Conservation (phyloP, 1,140 invertebrate genomes). For the silkworm (Bombyx mori) region DNA sequence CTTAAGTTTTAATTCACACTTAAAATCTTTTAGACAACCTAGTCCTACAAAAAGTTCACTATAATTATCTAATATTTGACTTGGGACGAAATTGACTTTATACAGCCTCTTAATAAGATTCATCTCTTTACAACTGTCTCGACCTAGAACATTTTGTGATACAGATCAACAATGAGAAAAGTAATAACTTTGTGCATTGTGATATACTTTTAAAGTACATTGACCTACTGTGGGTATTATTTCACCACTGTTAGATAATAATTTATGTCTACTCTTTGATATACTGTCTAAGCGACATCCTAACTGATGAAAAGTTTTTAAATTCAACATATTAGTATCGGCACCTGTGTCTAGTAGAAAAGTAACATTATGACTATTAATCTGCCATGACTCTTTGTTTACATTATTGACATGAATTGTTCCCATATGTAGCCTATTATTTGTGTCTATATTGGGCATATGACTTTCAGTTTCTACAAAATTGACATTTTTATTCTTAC, state of each 20-base stretch:
- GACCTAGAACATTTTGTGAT: not conserved
- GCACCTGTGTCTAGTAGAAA: not conserved
- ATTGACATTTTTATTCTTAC: no score
- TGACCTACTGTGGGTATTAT: not conserved
- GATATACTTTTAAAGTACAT: not conserved
- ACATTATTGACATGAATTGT: no score
- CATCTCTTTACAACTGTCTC: conserved; percentile 1
- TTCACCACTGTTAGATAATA: not conserved
- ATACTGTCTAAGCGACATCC: not conserved
- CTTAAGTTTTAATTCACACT: conserved; percentile 4
- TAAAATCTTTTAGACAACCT: conserved; percentile 5
- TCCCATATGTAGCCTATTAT: no score
- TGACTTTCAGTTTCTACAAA: no score
- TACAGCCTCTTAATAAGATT: not conserved
- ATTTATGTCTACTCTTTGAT: not conserved
- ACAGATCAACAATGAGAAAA: not conserved
- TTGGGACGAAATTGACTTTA: not conserved
- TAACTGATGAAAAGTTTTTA: not conserved
- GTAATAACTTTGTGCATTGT: not conserved
- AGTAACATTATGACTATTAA: not conserved
- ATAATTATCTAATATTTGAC: no score
- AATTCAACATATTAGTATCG: not conserved
- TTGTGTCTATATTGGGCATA: no score
- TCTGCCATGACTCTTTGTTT: no score
- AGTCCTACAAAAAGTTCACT: no score